Evolutionary conservation across 2,888 invertebrate species (phyloP).

Genomic region (Leptothorax acervorum): DNA sequence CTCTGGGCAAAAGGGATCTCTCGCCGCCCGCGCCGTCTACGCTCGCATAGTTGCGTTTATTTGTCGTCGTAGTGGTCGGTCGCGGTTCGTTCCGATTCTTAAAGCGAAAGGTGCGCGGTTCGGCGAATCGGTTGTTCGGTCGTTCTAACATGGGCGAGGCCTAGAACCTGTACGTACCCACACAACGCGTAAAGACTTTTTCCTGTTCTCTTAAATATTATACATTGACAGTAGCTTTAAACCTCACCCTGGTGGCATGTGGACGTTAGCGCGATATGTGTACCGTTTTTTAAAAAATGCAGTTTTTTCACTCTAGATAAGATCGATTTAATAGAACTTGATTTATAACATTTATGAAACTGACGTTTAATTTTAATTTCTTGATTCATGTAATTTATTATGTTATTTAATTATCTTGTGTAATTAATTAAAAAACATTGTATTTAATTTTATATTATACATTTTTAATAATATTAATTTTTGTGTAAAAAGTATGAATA

Average conservation of each 20-base stretch:
- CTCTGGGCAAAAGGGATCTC: slow-evolving; percentile 15
- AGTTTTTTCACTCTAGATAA: neutral
- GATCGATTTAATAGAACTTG: neutral
- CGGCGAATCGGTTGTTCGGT: slow-evolving; percentile 72
- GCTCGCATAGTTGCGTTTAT: slow-evolving; percentile 50
- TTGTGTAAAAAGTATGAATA: neutral
- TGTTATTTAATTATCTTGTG: slow-evolving; percentile 1
- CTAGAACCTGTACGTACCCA: slow-evolving; percentile 56
- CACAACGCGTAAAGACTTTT: slow-evolving; percentile 56
- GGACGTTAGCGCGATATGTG: slow-evolving; percentile 2
- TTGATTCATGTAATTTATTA: neutral
- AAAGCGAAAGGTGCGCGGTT: slow-evolving; percentile 69
- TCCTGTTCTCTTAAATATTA: slow-evolving; percentile 37
- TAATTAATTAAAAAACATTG: neutral
- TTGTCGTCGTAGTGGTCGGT: slow-evolving; percentile 36
- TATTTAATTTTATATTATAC: neutral
- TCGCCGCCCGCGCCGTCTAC: neutral
- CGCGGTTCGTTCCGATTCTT: slow-evolving; percentile 63
- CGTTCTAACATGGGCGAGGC: slow-evolving; percentile 69
- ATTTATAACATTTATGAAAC: slow-evolving; percentile 8
- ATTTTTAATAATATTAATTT: neutral
- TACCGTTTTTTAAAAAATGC: slow-evolving; percentile 40
- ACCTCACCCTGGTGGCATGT: slow-evolving; percentile 60
- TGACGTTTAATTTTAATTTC: neutral
- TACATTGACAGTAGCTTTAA: slow-evolving; percentile 61